These are phyloP conservation scores for Leucozona laternaria DNA, from an alignment of 2,888 invertebrate genomes.

Conservation along the genomic window DNA sequence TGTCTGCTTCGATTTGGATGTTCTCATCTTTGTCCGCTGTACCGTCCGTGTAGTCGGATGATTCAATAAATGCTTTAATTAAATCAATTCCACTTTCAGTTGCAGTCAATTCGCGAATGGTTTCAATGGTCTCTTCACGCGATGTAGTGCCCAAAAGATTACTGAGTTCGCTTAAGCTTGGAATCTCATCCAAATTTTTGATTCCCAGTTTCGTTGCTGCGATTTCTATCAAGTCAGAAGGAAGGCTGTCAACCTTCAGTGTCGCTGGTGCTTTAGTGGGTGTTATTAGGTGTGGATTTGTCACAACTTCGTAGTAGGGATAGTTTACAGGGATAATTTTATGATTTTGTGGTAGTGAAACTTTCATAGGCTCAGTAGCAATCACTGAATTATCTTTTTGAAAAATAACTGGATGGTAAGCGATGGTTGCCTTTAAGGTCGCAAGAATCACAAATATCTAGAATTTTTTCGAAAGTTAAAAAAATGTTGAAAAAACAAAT, in stretches of 20 bases:
- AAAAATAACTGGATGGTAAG: constrained; percentile 41
- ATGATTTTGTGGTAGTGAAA: constrained; percentile 33
- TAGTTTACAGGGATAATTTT: constrained; percentile 23
- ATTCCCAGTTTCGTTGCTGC: constrained; percentile 79
- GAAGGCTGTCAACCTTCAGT: constrained; percentile 77
- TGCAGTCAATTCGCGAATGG: constrained; percentile 78
- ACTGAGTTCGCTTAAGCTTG: constrained; percentile 79
- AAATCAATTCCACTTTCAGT: constrained; percentile 79
- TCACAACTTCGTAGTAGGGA: constrained; percentile 37
- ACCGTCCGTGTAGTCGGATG: constrained; percentile 77
- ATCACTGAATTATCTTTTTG: constrained; percentile 54
- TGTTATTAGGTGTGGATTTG: neutral
- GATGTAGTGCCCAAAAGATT: constrained; percentile 79
- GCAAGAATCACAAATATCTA: constrained; percentile 31
- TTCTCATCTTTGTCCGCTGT: constrained; percentile 8
- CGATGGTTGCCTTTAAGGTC: constrained; percentile 15
- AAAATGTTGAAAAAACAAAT: neutral
- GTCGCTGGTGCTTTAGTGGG: constrained; percentile 14
- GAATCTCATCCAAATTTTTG: constrained; percentile 78
- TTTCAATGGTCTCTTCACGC: constrained; percentile 79
- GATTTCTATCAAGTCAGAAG: constrained; percentile 79
- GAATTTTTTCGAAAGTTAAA: neutral
- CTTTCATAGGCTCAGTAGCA: constrained; percentile 37
- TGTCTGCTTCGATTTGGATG: constrained; percentile 17
- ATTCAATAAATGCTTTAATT: constrained; percentile 80